These are phyloP conservation scores for Enchytraeus crypticus DNA, from an alignment of 2,888 invertebrate species.

Conservation along the genomic window DNA sequence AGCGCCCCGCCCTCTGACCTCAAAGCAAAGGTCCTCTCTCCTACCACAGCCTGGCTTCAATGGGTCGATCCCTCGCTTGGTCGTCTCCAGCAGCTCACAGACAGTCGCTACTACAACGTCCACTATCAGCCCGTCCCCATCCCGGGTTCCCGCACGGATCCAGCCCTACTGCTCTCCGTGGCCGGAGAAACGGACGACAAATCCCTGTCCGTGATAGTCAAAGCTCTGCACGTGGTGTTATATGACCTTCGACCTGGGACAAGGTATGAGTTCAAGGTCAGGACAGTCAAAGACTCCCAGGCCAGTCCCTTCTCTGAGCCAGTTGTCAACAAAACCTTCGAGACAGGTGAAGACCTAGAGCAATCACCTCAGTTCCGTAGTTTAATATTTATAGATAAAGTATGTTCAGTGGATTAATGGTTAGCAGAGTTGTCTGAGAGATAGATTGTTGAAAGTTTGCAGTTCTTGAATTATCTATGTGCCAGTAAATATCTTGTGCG, in stretches of 20 bases:
- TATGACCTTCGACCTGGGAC: conserved; percentile 70
- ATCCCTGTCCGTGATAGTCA: conserved; percentile 69
- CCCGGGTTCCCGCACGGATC: no score
- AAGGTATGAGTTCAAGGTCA: conserved; percentile 80
- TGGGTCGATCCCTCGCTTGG: conserved; percentile 25
- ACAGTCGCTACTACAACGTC: conserved; percentile 24
- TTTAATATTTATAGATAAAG: no score
- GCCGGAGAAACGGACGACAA: conserved; percentile 36
- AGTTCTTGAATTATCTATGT: no score
- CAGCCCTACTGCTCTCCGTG: no score
- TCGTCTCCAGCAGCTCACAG: conserved; percentile 18
- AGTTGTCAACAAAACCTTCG: conserved; percentile 21
- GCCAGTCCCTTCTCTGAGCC: conserved; percentile 18
- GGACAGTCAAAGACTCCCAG: conserved; percentile 61
- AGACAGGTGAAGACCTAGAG: conserved; percentile 16
- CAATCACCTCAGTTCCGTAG: no score
- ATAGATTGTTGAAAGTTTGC: no score
- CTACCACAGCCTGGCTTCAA: conserved; percentile 23
- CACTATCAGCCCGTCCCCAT: conserved; percentile 16
- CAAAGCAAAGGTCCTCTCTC: conserved; percentile 19
- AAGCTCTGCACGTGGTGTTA: conserved; percentile 67
- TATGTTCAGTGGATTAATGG: no score
- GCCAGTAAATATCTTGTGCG: no score
- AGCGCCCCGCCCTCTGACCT: conserved; percentile 11
- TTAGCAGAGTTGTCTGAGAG: no score